These are phyloP conservation scores for Zenarchopterus dispar DNA, from an alignment of 2,797 vertebrate species.

Conservation along the genomic window DNA sequence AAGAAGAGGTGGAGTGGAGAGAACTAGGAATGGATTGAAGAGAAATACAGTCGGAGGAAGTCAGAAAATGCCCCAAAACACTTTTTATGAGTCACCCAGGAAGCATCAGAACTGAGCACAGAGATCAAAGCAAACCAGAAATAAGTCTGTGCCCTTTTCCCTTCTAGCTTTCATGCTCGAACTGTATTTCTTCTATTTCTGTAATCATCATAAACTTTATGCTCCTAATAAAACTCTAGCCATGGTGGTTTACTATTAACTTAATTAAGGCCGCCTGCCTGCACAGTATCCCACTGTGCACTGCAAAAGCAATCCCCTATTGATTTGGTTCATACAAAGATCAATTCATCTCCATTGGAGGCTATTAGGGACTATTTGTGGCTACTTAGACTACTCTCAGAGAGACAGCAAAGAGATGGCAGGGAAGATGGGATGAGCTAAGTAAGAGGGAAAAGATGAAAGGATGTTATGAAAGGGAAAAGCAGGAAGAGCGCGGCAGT, in stretches of 20 bases:
- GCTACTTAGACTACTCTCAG: constrained; percentile 70
- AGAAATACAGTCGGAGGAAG: constrained; percentile 27
- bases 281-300: constrained; percentile 66
- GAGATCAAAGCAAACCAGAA: constrained; percentile 34
- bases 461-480: constrained; percentile 26
- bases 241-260: constrained; percentile 73
- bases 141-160: constrained; percentile 16
- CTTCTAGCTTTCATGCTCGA: constrained; percentile 26
- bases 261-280: constrained; percentile 76
- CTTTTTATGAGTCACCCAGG: constrained; percentile 48
- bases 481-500: constrained; percentile 1
- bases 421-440: constrained; percentile 35
- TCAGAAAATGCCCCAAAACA: constrained; percentile 43
- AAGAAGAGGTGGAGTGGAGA: constrained; percentile 28
- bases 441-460: constrained; percentile 34
- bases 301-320: constrained; percentile 78
- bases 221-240: constrained; percentile 68
- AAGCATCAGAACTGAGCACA: constrained; percentile 36
- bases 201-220: constrained; percentile 61
- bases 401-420: constrained; percentile 56
- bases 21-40: constrained; percentile 7
- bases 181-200: constrained; percentile 16
- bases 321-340: constrained; percentile 72
- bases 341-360: constrained; percentile 82
- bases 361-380: constrained; percentile 82